Conservation (phyloP, 2,113 vertebrate species). For the Cichladusa arquata region DNA sequence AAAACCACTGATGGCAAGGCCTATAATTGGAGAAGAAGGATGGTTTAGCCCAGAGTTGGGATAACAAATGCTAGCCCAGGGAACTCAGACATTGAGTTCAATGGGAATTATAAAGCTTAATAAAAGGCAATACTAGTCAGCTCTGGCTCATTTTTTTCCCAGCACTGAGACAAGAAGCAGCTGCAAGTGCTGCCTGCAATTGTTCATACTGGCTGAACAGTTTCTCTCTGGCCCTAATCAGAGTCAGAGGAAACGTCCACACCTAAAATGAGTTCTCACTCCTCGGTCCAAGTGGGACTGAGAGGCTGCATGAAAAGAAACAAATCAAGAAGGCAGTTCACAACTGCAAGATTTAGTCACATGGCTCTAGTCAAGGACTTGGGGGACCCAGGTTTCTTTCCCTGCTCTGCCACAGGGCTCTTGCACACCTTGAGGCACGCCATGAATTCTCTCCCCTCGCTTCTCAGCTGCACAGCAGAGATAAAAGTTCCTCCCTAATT, state of each 20-base stretch:
- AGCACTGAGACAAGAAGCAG: background rate
- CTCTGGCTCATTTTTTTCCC: background rate
- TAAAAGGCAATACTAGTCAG: conserved; percentile 25
- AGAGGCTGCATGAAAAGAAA: background rate
- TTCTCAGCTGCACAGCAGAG: conserved; percentile 6
- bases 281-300: background rate
- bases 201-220: background rate
- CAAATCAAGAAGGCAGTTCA: background rate
- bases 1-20: background rate
- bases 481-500: conserved; percentile 26
- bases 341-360: background rate
- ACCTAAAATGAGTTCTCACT: background rate
- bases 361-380: background rate
- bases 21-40: conserved; percentile 15
- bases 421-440: background rate
- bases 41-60: background rate
- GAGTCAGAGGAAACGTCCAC: background rate
- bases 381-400: background rate
- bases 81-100: conserved; percentile 3
- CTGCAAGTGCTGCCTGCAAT: background rate
- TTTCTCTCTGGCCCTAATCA: background rate
- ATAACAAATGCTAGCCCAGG: conserved; percentile 42
- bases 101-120: conserved; percentile 21
- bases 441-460: background rate
- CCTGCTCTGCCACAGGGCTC: background rate